These are phyloP conservation scores for Drosophila dives DNA, from an alignment of 2,888 invertebrate genomes.

Conservation along the genomic window DNA sequence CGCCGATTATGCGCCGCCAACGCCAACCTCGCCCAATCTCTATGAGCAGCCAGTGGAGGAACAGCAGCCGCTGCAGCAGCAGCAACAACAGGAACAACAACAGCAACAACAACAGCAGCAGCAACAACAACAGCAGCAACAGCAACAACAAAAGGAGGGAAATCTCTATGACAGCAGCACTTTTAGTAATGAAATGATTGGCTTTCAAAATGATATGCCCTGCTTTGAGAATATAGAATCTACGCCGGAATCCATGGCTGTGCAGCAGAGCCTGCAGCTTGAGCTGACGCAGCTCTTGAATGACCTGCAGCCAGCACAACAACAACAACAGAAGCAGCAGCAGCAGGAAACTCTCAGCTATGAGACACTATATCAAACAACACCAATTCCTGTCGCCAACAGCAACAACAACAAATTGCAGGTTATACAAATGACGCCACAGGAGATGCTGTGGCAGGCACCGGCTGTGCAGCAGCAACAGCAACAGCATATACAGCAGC, in stretches of 20 bases:
- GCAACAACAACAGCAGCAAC: slow-evolving; percentile 3
- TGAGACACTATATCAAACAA: slow-evolving; percentile 32
- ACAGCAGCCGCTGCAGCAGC: slow-evolving; percentile 5
- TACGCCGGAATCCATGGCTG: slow-evolving; percentile 34
- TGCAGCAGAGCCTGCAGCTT: slow-evolving; percentile 60
- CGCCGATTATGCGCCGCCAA: slow-evolving; percentile 76
- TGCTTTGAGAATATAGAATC: slow-evolving; percentile 80
- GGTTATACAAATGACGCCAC: slow-evolving; percentile 39
- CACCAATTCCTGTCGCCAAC: slow-evolving; percentile 6
- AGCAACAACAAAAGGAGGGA: slow-evolving; percentile 16
- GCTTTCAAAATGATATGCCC: slow-evolving; percentile 82
- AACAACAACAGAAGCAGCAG: slow-evolving; percentile 28
- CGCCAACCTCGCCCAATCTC: slow-evolving; percentile 45
- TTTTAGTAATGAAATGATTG: slow-evolving; percentile 79
- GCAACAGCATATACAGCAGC: background rate
- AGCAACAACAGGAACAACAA: slow-evolving; percentile 6
- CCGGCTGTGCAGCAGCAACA: slow-evolving; percentile 24
- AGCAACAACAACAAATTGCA: slow-evolving; percentile 39
- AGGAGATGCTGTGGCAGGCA: slow-evolving; percentile 44
- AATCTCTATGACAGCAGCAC: slow-evolving; percentile 65
- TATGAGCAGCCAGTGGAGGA: slow-evolving; percentile 37
- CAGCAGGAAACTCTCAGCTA: slow-evolving; percentile 37
- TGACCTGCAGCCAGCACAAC: slow-evolving; percentile 61
- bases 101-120: background rate
- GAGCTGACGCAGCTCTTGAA: slow-evolving; percentile 71